Evolutionary conservation across 2,113 vertebrate genomes (phyloP).

Genomic region (Ciconia boyciana): DNA sequence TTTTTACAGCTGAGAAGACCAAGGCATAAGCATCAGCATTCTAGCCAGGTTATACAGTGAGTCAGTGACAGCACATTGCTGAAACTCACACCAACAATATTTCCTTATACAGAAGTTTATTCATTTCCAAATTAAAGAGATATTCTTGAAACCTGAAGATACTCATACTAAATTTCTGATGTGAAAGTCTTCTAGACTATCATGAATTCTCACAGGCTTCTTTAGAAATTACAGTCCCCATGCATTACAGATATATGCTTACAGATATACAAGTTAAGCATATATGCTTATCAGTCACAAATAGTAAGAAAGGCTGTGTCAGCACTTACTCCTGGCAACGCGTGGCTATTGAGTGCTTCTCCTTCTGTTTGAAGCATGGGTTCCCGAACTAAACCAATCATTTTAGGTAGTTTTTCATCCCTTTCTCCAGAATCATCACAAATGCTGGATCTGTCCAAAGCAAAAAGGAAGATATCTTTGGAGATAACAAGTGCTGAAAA

Average conservation of each 20-base stretch:
- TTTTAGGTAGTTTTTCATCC: conserved; percentile 70
- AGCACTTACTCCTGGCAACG: conserved; percentile 68
- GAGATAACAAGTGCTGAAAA: background rate
- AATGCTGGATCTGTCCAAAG: conserved; percentile 56
- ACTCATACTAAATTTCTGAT: background rate
- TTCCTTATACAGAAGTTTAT: background rate
- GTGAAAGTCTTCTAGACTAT: background rate
- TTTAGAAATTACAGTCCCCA: background rate
- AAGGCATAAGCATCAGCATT: background rate
- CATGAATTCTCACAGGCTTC: background rate
- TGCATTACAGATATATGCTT: background rate
- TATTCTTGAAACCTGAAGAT: background rate
- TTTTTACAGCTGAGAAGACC: background rate
- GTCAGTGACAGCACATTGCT: background rate
- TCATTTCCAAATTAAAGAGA: background rate
- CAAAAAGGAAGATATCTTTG: background rate
- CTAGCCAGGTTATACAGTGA: background rate
- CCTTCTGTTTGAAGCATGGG: conserved; percentile 53
- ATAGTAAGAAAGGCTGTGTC: background rate
- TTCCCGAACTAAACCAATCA: conserved; percentile 50
- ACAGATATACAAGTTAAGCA: background rate
- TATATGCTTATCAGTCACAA: background rate
- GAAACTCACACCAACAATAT: background rate
- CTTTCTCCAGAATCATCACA: conserved; percentile 71
- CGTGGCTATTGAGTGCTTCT: conserved; percentile 52